Evolutionary conservation across 1,140 invertebrate species (phyloP), one percentile per base, ranked within the genome.

Genomic region (Brachionus asplanchnoidis): DNA sequence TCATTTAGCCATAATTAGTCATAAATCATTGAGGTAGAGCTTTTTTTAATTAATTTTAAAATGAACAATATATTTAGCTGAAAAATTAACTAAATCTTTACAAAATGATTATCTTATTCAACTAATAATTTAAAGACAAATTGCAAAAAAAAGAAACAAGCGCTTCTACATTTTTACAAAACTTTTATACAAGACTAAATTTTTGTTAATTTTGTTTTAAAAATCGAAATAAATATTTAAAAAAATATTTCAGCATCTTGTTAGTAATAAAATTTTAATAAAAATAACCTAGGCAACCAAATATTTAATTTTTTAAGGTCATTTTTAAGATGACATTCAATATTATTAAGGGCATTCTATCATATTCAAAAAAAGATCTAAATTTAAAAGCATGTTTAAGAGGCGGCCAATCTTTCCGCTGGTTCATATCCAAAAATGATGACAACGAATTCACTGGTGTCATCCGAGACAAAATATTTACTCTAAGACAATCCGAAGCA

Each of bases 351-450:
- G 40, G 73, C 46, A 17, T 77, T 50, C 7, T 50, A 26, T 50
- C 26, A 20, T 77, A 77, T 77, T 50, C 42, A 3, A 77, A 77
- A 50, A 32, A 46, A 50, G 82, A 84, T n/a, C 23, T 84, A 28
- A 84, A 84, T 70, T 36, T 84, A 53, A 68, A 70, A 73, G 60
- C 60, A 14, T 68, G 60, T 26, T 56, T 84, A 53, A 68, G 42
- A 36, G 82, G 82, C 53, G 82, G 82, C 12, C 40, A 50, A 20
- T 84, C 82, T 20, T 84, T 84, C 46, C 60, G 82, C 17, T 84
- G 60, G 60, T 7, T 20, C 40, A 12, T 65, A 46, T 44, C 20
- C 26, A 28, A 68, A 7, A 5, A 20, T n/a, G 28, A 17, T 40
- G 60, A 84, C 36, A 14, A 23, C 1, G 40, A 84, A 28, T 84